phyloP scores from a whole-genome alignment of 2,888 invertebrate genomes.

The Sialis lutaria region DNA sequence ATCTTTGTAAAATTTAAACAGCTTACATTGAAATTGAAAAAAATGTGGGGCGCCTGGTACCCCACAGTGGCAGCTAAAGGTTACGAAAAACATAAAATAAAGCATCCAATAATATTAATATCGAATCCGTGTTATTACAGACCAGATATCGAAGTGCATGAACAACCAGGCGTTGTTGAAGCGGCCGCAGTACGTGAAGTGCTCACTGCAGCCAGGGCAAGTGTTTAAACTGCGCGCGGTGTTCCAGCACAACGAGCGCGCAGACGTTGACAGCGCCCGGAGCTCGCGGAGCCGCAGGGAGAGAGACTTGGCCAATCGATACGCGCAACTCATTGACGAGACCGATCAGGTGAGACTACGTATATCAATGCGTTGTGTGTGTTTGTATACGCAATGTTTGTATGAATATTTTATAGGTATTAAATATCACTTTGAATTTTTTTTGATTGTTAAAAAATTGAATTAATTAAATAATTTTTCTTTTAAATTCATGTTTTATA shows the following conservation, averaged over 20 bases:
- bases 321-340: constrained; percentile 56
- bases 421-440: neutral
- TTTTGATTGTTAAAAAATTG: no score
- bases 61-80: no score
- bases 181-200: constrained; percentile 41
- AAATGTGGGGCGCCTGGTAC: no score
- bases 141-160: neutral
- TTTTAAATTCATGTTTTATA: neutral
- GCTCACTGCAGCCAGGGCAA: constrained; percentile 53
- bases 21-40: no score
- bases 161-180: neutral
- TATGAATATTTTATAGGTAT: neutral
- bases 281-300: constrained; percentile 22
- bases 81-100: no score
- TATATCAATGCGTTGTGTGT: neutral
- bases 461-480: no score
- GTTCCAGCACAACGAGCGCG: constrained; percentile 48
- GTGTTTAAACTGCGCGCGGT: constrained; percentile 55
- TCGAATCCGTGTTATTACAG: no score
- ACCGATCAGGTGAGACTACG: constrained; percentile 42
- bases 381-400: neutral
- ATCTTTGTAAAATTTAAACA: no score
- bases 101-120: no score
- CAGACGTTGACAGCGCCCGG: constrained; percentile 14
- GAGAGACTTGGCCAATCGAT: constrained; percentile 32